Evolutionary conservation across 2,113 vertebrate genomes (phyloP).

Genomic region (Eulacestoma nigropectus): DNA sequence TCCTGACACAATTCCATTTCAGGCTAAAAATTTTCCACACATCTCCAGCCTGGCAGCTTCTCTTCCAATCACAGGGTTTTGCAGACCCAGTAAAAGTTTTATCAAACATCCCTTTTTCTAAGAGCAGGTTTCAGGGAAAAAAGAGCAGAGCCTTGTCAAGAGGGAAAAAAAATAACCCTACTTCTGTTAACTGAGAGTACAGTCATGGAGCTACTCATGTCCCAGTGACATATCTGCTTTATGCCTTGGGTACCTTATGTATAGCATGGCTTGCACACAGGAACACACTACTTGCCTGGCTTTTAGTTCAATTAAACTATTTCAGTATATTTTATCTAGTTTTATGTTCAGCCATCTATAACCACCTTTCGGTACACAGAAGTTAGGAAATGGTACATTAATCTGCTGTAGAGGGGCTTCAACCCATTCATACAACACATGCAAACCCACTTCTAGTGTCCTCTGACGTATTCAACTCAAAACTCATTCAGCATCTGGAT

Average conservation of each 20-base stretch:
- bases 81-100: neutral
- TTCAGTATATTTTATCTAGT: neutral
- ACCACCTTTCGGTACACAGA: neutral
- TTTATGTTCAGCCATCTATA: neutral
- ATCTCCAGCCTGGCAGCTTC: neutral
- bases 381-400: neutral
- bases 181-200: neutral
- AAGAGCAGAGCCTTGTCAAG: neutral
- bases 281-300: neutral
- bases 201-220: neutral
- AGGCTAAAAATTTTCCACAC: neutral
- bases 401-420: neutral
- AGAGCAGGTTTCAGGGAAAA: neutral
- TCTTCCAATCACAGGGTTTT: neutral
- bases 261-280: fast-evolving
- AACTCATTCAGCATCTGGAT: neutral
- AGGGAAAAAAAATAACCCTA: neutral
- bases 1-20: neutral
- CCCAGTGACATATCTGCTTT: neutral
- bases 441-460: neutral
- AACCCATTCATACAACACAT: neutral
- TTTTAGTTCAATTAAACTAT: neutral
- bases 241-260: neutral
- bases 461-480: neutral
- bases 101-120: neutral